Conservation (phyloP, 1,140 invertebrate species). For the Bemisia tabaci region DNA sequence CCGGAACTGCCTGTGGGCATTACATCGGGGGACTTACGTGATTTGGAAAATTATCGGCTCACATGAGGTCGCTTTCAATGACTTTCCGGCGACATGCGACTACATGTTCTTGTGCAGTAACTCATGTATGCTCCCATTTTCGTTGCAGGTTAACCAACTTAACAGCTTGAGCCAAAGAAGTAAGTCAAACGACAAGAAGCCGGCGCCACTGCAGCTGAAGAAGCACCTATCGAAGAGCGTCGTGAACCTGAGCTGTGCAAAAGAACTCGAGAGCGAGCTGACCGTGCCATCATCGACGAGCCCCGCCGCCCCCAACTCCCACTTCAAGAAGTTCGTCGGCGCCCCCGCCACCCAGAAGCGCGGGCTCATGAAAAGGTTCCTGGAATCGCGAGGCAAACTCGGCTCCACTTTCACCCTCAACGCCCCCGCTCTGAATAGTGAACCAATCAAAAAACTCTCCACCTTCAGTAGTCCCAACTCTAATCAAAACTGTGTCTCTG, state of each 20-base stretch:
- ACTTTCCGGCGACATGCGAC: too few species aligned
- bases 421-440: slow-evolving; percentile 23
- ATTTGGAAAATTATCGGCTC: too few species aligned
- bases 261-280: background rate
- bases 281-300: background rate
- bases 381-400: slow-evolving; percentile 53
- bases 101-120: too few species aligned
- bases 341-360: slow-evolving; percentile 39
- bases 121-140: too few species aligned
- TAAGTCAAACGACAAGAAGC: background rate
- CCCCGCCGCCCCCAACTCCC: slow-evolving; percentile 29
- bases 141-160: background rate
- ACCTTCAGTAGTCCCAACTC: slow-evolving; percentile 22
- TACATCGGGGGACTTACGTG: too few species aligned
- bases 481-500: slow-evolving; percentile 23
- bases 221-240: background rate
- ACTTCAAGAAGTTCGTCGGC: background rate
- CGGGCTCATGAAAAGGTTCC: slow-evolving; percentile 61
- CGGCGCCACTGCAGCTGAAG: background rate
- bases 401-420: slow-evolving; percentile 26
- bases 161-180: background rate
- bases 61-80: too few species aligned
- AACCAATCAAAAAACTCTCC: slow-evolving; percentile 16
- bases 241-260: background rate
- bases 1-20: too few species aligned